A percentile compares a stretch with the other conserved stretches of the same genome.
phyloP scores from a whole-genome alignment of 2,888 invertebrate species.

The Eurois occulta region DNA sequence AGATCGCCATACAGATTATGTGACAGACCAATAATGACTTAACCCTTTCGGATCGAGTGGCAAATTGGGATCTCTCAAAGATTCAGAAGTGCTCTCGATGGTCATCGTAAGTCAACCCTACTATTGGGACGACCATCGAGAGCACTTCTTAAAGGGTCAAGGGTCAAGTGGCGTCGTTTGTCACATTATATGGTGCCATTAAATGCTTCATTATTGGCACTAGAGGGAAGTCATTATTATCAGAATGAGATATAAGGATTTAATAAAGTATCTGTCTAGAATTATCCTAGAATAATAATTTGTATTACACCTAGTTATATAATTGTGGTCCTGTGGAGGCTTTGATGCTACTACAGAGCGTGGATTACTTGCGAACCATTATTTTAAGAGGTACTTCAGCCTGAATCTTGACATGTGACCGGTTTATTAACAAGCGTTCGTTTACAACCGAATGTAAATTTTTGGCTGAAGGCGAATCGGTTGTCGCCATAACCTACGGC shows the following conservation, averaged over 20 bases:
- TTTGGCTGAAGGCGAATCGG: no score
- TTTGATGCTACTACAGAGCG: no score
- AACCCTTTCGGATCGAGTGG: constrained; percentile 35
- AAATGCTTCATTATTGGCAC: constrained; percentile 6
- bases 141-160: neutral
- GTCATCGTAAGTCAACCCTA: neutral
- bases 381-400: no score
- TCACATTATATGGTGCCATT: constrained; percentile 1
- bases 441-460: no score
- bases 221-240: neutral
- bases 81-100: constrained; percentile 21
- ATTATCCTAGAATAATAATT: neutral
- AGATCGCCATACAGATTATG: constrained; percentile 5
- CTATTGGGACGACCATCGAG: no score
- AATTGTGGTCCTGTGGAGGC: no score
- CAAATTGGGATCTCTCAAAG: constrained; percentile 23
- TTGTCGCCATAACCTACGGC: no score
- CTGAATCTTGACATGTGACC: no score
- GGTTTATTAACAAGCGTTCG: no score
- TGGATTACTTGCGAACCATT: no score
- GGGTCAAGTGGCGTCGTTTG: constrained; percentile 3
- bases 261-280: neutral
- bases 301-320: no score
- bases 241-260: neutral
- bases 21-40: constrained; percentile 13